These are phyloP conservation scores for Planiliza haematocheilus DNA, from an alignment of 2,113 vertebrate genomes.

Conservation along the genomic window DNA sequence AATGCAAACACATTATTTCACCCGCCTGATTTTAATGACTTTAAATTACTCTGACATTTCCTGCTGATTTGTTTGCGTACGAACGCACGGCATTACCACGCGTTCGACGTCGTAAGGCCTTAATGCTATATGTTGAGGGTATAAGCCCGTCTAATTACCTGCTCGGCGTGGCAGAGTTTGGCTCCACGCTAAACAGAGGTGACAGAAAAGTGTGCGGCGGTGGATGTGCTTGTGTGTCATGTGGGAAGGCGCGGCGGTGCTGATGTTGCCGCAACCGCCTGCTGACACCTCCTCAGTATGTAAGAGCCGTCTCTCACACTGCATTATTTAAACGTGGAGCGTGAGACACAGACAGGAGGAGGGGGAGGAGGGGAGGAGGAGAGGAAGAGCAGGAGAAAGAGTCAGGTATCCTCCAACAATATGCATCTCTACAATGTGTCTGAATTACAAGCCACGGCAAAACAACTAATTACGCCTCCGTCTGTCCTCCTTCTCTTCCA, in stretches of 20 bases:
- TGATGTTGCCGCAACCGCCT: slow-evolving; percentile 56
- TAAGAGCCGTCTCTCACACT: slow-evolving; percentile 68
- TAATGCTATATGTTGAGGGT: slow-evolving; percentile 32
- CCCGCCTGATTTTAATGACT: slow-evolving; percentile 3
- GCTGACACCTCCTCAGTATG: slow-evolving; percentile 74
- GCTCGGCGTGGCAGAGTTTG: slow-evolving; percentile 38
- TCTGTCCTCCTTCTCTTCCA: slow-evolving; percentile 15
- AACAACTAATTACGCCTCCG: slow-evolving; percentile 69
- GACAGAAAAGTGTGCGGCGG: slow-evolving; percentile 63
- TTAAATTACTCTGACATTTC: slow-evolving; percentile 36
- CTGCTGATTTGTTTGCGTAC: slow-evolving; percentile 15
- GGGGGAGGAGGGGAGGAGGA: slow-evolving; percentile 15
- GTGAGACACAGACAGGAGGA: slow-evolving; percentile 28
- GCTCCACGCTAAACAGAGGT: slow-evolving; percentile 51
- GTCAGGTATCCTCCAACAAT: slow-evolving; percentile 60
- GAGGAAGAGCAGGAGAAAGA: slow-evolving; percentile 26
- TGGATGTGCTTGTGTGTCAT: slow-evolving; percentile 50
- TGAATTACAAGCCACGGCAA: slow-evolving; percentile 43
- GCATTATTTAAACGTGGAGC: slow-evolving; percentile 76
- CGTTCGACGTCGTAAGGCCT: slow-evolving; percentile 38
- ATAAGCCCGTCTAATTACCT: slow-evolving; percentile 62
- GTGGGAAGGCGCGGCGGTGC: slow-evolving; percentile 50
- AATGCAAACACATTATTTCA: slow-evolving; percentile 17
- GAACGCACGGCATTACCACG: slow-evolving; percentile 8
- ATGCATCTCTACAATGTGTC: slow-evolving; percentile 17